These are phyloP conservation scores for Crocuta crocuta DNA, from an alignment of 2,113 vertebrate genomes.

Conservation along the genomic window DNA sequence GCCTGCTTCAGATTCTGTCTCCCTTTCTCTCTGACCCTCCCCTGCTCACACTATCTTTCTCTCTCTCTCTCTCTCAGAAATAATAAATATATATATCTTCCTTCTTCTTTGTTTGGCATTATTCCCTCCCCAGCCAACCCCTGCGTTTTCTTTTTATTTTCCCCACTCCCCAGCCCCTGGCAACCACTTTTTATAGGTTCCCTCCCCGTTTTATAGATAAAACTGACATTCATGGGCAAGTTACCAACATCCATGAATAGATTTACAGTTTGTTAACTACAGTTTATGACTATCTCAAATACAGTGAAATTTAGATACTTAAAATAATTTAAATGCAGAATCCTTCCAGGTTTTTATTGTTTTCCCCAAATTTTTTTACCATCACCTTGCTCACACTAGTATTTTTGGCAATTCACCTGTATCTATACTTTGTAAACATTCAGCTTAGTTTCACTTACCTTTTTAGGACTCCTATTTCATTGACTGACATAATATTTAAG, in stretches of 20 bases:
- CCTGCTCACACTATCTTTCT: too few relatives aligned
- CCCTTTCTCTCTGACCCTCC: too few relatives aligned
- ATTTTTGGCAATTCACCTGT: constrained; percentile 20
- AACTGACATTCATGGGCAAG: constrained; percentile 23
- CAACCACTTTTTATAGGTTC: background rate
- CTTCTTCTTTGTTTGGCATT: background rate
- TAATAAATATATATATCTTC: background rate
- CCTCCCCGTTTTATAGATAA: constrained; percentile 31
- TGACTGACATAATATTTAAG: constrained; percentile 38
- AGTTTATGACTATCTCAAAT: constrained; percentile 64
- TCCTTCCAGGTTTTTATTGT: constrained; percentile 22
- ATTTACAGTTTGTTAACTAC: constrained; percentile 59
- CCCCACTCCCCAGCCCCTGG: background rate
- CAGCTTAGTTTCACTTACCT: background rate
- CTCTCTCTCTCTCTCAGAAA: too few relatives aligned
- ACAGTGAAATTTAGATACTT: constrained; percentile 38
- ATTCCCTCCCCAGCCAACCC: background rate
- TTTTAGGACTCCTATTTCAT: constrained; percentile 9
- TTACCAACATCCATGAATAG: constrained; percentile 50
- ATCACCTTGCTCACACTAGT: background rate
- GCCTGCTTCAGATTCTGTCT: too few relatives aligned
- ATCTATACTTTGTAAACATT: constrained; percentile 29
- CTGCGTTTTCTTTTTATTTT: background rate
- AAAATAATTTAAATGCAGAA: constrained; percentile 34
- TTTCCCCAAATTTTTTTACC: background rate